Evolutionary conservation across 2,797 vertebrate species (phyloP).

Genomic region (Chanos chanos): DNA sequence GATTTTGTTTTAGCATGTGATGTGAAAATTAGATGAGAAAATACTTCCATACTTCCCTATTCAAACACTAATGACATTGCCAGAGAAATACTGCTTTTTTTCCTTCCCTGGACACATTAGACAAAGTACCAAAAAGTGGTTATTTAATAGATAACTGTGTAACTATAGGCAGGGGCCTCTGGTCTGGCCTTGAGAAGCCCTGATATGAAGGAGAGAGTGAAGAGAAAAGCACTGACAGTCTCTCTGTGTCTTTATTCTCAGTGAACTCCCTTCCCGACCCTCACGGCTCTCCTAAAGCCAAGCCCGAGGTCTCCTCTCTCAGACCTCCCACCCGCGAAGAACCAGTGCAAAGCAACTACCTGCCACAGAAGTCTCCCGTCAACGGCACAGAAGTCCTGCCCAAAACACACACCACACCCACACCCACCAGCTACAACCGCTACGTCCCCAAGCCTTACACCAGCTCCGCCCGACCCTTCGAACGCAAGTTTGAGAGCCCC

Average conservation of each 20-base stretch:
- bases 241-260: slow-evolving; percentile 43
- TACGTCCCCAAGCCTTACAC: slow-evolving; percentile 87
- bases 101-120: too few relatives aligned
- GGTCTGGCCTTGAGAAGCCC: too few relatives aligned
- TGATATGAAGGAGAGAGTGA: not conserved
- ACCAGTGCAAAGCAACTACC: slow-evolving; percentile 75
- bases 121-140: too few relatives aligned
- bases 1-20: too few relatives aligned
- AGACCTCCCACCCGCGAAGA: slow-evolving; percentile 83
- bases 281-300: slow-evolving; percentile 73
- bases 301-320: slow-evolving; percentile 81
- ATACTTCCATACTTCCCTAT: too few relatives aligned
- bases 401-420: slow-evolving; percentile 64
- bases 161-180: too few relatives aligned
- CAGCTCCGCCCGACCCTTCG: slow-evolving; percentile 82
- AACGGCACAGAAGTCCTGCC: slow-evolving; percentile 80
- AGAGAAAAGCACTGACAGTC: not conserved
- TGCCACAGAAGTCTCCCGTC: slow-evolving; percentile 80
- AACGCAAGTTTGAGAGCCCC: slow-evolving; percentile 97
- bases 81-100: too few relatives aligned
- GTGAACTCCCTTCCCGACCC: slow-evolving; percentile 79
- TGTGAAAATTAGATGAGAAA: too few relatives aligned
- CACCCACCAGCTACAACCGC: slow-evolving; percentile 76
- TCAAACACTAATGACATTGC: too few relatives aligned
- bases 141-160: too few relatives aligned